These are phyloP conservation scores for Brachionus angularis DNA, from an alignment of 1,140 invertebrate species.

Conservation along the genomic window DNA sequence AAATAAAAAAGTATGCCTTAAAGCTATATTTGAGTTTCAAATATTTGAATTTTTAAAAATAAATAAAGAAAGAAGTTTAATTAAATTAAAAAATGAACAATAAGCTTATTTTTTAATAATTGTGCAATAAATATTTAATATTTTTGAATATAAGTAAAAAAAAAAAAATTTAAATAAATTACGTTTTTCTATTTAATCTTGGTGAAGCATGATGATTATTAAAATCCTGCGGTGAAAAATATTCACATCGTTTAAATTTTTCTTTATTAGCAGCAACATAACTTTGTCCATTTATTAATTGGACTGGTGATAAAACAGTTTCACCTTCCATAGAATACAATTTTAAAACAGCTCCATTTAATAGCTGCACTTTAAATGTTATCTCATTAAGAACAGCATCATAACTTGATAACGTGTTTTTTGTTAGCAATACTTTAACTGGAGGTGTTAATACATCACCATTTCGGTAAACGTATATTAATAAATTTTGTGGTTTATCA, in stretches of 20 bases:
- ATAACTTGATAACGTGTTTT: constrained; percentile 22
- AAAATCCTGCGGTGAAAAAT: constrained; percentile 19
- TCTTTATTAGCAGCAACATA: constrained; percentile 42
- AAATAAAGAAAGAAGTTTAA: too few relatives aligned
- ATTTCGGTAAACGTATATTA: constrained; percentile 42
- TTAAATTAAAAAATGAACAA: too few relatives aligned
- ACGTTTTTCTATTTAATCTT: constrained; percentile 29
- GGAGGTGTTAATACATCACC: constrained; percentile 32
- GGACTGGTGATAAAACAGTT: background rate
- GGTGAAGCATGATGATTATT: constrained; percentile 9
- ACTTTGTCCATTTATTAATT: background rate
- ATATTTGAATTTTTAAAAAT: too few relatives aligned
- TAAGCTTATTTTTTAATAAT: too few relatives aligned
- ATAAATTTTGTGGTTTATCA: constrained; percentile 21
- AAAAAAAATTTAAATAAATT: background rate
- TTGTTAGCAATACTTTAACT: constrained; percentile 21
- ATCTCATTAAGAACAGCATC: constrained; percentile 41
- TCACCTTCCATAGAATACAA: constrained; percentile 40
- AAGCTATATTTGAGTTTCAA: too few relatives aligned
- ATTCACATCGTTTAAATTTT: constrained; percentile 34
- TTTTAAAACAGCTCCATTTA: constrained; percentile 41
- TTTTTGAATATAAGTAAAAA: too few relatives aligned
- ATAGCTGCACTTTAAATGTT: constrained; percentile 24
- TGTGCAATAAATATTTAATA: too few relatives aligned
- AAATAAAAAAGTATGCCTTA: too few relatives aligned